These are phyloP conservation scores for Pomacea canaliculata DNA, from an alignment of 2,888 invertebrate species.

Conservation along the genomic window DNA sequence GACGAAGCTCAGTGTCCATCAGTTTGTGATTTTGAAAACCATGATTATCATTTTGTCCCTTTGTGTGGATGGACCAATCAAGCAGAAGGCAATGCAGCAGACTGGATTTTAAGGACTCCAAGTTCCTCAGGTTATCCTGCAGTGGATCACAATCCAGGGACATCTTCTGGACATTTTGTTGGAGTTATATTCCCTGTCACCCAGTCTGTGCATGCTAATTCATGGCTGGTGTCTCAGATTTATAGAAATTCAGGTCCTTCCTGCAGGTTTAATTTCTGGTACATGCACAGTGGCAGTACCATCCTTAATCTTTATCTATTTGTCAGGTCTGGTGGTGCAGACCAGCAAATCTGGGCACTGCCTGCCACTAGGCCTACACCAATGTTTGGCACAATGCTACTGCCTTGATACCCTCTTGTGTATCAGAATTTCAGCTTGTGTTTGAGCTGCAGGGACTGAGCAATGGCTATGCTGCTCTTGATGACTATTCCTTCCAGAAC, in stretches of 20 bases:
- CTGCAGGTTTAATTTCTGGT: slow-evolving; percentile 59
- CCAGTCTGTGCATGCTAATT: slow-evolving; percentile 18
- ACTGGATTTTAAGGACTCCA: slow-evolving; percentile 4
- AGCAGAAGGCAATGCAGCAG: slow-evolving; percentile 16
- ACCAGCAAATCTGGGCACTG: slow-evolving; percentile 39
- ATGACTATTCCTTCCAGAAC: slow-evolving; percentile 56
- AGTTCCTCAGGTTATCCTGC: background rate
- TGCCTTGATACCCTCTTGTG: slow-evolving; percentile 51
- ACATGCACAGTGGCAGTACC: slow-evolving; percentile 43
- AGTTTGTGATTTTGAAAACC: slow-evolving; percentile 59
- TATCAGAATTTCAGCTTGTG: slow-evolving; percentile 53
- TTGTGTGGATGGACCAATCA: slow-evolving; percentile 22
- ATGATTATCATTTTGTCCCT: too few species aligned
- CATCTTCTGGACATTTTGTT: slow-evolving; percentile 73
- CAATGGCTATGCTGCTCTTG: slow-evolving; percentile 49
- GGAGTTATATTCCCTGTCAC: slow-evolving; percentile 73
- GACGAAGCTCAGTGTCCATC: slow-evolving; percentile 57
- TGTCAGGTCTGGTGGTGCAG: slow-evolving; percentile 48
- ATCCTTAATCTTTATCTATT: slow-evolving; percentile 39
- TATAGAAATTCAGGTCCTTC: slow-evolving; percentile 52
- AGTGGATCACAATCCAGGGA: slow-evolving; percentile 33
- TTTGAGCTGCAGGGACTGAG: slow-evolving; percentile 39
- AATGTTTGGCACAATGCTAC: slow-evolving; percentile 49
- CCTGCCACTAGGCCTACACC: slow-evolving; percentile 1
- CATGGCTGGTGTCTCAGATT: slow-evolving; percentile 71